Evolutionary conservation across 2,113 vertebrate species (phyloP), one percentile per base, ranked within the genome.

Genomic region (Pseudorhombus dupliciocellatus): DNA sequence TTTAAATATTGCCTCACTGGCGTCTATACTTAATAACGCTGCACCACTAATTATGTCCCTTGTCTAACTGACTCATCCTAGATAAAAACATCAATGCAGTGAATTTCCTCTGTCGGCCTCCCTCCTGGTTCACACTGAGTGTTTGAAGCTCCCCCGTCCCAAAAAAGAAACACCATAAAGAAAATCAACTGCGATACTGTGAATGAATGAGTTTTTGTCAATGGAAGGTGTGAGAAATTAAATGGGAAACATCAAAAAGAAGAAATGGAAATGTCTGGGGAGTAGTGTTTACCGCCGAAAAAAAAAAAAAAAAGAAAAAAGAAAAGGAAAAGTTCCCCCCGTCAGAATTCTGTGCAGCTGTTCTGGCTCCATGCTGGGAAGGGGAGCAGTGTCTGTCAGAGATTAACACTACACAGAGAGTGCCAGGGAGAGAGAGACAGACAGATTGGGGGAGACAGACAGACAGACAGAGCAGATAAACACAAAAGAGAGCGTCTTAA

Each of bases 351-450:
- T 57, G 54, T 65, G 79, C 61, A 46, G 77, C 77, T 68, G 83
- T 83, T 85, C 80, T 46, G 48, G 83, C 73, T 70, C 34, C 86
- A 85, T 15, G 64, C 83, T 81, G 81, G 52, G 85, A 90, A 82
- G 42, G 37, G 72, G 83, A 87, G 53, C 71, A 48, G 73, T 83
- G 84, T 85, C 78, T 85, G 86, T 84, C 75, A 87, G 79, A 87
- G 82, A 90, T 89, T 88, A 88, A 79, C 66, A 81, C 84, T 67
- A 74, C 83, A 82, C 71, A 88, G 54, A 52, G 57, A 61, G 66
- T 22, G 50, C 37, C 20, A 9, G 46, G 21, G 60, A 21, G 51
- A 50, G 37, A 22, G 60, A 16, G 44, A 22, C 11, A 40, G 30
- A 34, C 16, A 40, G 53, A 37, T 7, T 63, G 58, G 22, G 51